A percentile compares a stretch with the other conserved stretches of the same genome.
Conservation (phyloP, 1,140 invertebrate genomes). For the Diabrotica undecimpunctata region DNA sequence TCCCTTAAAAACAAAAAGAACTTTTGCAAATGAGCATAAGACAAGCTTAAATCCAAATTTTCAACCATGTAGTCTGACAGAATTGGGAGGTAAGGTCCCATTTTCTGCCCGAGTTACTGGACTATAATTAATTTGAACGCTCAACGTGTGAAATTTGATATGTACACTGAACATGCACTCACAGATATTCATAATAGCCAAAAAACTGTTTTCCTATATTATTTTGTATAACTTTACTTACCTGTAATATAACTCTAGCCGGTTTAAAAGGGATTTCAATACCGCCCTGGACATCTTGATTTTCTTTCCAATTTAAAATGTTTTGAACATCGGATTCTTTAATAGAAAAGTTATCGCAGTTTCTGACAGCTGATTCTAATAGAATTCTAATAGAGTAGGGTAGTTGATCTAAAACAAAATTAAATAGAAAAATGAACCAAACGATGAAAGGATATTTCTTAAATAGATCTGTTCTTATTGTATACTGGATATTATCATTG, state of each 20-base stretch:
- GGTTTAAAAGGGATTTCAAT: slow-evolving; percentile 97
- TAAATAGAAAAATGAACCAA: neutral
- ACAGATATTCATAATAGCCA: no score
- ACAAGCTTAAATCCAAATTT: no score
- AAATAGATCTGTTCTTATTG: neutral
- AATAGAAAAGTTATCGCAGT: slow-evolving; percentile 94
- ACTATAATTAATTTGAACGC: no score
- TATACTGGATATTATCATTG: neutral
- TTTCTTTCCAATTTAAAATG: slow-evolving; percentile 86
- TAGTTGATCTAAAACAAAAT: slow-evolving; percentile 61
- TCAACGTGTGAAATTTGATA: no score
- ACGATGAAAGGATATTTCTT: neutral
- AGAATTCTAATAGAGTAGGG: slow-evolving; percentile 92
- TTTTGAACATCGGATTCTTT: slow-evolving; percentile 82
- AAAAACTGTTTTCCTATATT: no score
- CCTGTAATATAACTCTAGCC: slow-evolving; percentile 92
- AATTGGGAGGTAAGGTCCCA: no score
- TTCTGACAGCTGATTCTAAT: slow-evolving; percentile 90
- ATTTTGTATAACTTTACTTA: slow-evolving; percentile 36
- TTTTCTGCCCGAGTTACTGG: no score
- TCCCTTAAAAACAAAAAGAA: no score
- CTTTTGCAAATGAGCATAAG: no score
- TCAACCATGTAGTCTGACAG: no score
- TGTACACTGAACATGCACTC: no score
- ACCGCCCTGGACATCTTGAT: slow-evolving; percentile 63